A percentile compares a stretch with the other conserved stretches of the same genome.
Evolutionary conservation across 23 tunicate species (phyloP).

Genomic region (Botrylloides violaceus): DNA sequence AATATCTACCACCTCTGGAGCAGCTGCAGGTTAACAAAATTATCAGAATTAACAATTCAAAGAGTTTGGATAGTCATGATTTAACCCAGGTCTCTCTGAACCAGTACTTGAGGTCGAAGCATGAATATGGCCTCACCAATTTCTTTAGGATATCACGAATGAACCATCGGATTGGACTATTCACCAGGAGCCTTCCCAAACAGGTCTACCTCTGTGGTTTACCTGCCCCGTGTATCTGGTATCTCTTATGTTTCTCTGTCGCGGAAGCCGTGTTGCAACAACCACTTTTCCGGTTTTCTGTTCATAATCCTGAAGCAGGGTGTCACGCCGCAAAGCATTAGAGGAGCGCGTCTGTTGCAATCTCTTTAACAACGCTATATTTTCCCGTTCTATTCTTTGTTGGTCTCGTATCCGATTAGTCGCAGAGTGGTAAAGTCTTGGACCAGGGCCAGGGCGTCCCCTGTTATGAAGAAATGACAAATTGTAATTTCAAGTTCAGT

Average conservation of each 20-base stretch:
- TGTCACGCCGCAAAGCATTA: constrained; percentile 32
- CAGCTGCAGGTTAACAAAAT: no score
- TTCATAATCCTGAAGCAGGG: constrained; percentile 47
- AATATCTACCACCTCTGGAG: no score
- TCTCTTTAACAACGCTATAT: constrained; percentile 65
- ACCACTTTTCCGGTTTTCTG: constrained; percentile 32
- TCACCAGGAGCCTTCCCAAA: constrained; percentile 78
- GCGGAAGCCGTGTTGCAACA: not conserved
- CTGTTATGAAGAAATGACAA: not conserved
- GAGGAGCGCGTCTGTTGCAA: constrained; percentile 59
- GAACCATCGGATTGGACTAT: no score
- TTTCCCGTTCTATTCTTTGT: constrained; percentile 74
- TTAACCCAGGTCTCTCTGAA: no score
- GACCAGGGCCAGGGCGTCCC: not conserved
- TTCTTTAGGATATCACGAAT: no score
- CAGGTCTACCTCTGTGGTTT: constrained; percentile 32
- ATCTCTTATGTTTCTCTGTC: constrained; percentile 34
- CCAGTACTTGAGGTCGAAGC: no score
- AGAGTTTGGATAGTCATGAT: no score
- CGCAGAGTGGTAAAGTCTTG: constrained; percentile 66
- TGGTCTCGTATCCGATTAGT: constrained; percentile 58
- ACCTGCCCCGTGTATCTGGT: constrained; percentile 20
- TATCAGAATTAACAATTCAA: no score
- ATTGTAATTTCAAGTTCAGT: not conserved
- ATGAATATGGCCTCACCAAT: no score